Base-by-base conservation (phyloP, 2,113 vertebrate species). In the Puma concolor region DNA sequence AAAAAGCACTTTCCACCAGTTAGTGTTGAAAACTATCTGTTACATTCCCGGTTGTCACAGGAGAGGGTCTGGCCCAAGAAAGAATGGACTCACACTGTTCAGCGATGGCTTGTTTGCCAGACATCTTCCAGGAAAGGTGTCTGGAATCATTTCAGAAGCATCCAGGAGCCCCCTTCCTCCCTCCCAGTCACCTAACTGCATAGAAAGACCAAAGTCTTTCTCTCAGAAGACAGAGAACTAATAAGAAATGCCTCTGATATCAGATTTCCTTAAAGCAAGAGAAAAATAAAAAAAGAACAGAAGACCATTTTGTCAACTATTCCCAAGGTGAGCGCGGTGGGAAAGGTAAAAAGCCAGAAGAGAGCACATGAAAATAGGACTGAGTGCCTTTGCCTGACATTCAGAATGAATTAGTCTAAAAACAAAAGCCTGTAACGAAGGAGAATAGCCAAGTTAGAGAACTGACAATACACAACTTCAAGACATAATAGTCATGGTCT, bases 21-120 rank as follows among this genome's bases (percentile, higher is more conserved):
- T 38, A 0, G 0, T 95, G 72, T 96, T 86, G 72, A 94, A 89
- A 57, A 74, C 38, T 86, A 29, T 77, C 97, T 94, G 12, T 29
- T 29, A 23, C 48, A 38, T 97, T 72, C 95, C 91, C 79, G 38
- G 77, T 91, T 71, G 93, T 96, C 97, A 86, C 27, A 98, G 96
- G 95, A 93, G 94, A 83, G 0, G 0, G 69, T 96, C 69, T 94
- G 31, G 48, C 0, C 3, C 50, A 60, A 27, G 31, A 87, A 92
- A 81, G 25, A 1, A 0, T 21, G 64, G 33, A 71, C 4, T 67
- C 10, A 0, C 0, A 48, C 60, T 0, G 0, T 0, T 2, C 60
- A 57, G 17, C 50, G 11, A 64, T 7, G 27, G 27, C 33, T 71
- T n/a, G 2, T 80, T 76, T 91, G 29, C n/a, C 19, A 64, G n/a